Conservation (phyloP, 2,797 vertebrate genomes). For the Rallus crepitans region DNA sequence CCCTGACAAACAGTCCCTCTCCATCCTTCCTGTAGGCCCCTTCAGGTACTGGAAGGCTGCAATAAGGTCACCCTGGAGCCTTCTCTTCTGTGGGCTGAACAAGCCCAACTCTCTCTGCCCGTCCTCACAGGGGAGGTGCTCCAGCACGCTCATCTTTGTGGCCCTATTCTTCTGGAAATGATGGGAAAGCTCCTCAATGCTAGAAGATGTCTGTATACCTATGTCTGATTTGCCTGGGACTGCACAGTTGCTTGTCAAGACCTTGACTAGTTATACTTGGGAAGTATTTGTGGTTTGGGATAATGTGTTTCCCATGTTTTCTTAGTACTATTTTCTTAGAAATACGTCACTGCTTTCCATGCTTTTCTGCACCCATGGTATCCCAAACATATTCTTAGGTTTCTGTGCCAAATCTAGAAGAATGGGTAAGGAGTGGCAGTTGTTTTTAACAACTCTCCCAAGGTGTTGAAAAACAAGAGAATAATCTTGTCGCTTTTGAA, state of each 20-base stretch:
- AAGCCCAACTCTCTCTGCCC: no score
- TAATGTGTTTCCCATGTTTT: not conserved
- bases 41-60: no score
- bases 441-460: not conserved
- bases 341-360: not conserved
- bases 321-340: not conserved
- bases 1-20: no score
- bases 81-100: no score
- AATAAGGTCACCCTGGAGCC: no score
- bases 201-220: not conserved
- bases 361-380: not conserved
- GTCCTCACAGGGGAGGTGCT: no score
- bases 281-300: not conserved
- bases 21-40: no score
- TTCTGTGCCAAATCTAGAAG: not conserved
- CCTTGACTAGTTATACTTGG: not conserved
- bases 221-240: not conserved
- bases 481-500: not conserved
- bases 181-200: not conserved
- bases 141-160: no score
- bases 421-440: not conserved
- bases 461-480: not conserved
- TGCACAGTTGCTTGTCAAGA: not conserved
- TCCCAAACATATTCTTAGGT: not conserved
- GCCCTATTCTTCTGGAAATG: not conserved